Evolutionary conservation across 2,797 vertebrate genomes (phyloP), one percentile per base, ranked within the genome.

Genomic region (Takifugu rubripes): DNA sequence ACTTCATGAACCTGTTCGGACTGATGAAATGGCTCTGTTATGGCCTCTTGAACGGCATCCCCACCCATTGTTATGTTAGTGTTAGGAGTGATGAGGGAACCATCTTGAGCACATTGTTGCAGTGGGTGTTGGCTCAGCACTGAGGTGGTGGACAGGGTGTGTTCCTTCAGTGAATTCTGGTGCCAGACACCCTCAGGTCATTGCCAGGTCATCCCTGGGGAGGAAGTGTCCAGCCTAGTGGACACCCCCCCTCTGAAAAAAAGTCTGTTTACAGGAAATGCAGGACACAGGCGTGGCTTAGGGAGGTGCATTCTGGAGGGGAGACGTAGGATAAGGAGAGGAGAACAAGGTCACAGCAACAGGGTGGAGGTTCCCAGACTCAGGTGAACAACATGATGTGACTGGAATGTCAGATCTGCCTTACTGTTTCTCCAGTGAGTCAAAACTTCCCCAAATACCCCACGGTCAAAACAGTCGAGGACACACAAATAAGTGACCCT

Each of bases 261-360:
- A 79, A 65, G 76, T 81, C 82, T 97, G 93, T 98, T 98, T 95
- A 95, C 93, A 94, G 94, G 95, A 98, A 96, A 96, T 95, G 94
- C 94, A 87, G 87, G 90, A 92, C 86, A 83, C 92, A 92, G 88
- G 83, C 25, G 54, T 59, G 68, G 73, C 73, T 70, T 55, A 57
- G 76, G 75, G 83, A 84, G 79, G 63, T 60, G 45, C 42, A 21
- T 46, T 6, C 17, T 46, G 21, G 69, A 79, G 86, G 74, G 83
- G 86, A 78, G 72, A 72, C 61, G 70, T 70, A 71, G 72, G 71
- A 72, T 31, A 43, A 61, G 46, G 66, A 61, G 45, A 66, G 66
- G 64, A 63, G 77, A 69, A 55, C 42, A 77, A 74, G 73, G 66
- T 81, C 67, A 72, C 56, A 10, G 12, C 27, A 43, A 60, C 24